Evolutionary conservation across 1,140 invertebrate species (phyloP), one percentile per base, ranked within the genome.

Genomic region (Tetramorium alpestre): DNA sequence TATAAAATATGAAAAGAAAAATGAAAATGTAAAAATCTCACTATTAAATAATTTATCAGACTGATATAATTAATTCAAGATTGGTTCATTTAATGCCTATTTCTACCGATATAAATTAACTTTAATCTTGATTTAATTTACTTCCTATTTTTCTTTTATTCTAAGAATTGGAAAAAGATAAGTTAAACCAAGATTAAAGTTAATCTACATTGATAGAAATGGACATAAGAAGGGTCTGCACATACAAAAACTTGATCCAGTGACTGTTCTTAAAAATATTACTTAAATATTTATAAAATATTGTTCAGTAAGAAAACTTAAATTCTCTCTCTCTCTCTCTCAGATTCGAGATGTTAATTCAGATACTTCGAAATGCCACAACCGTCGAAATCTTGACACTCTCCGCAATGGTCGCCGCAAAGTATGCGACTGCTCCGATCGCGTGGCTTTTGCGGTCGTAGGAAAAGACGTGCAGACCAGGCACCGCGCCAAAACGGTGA

Each of bases 401-500:
- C 41, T 33, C 41, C 69, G 67, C 25, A 28, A 84, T 18, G 56
- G n/a, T 75, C 41, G 54, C 54, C 80, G 54, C 80, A 47, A 75
- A 56, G 56, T 25, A 84, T 75, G 80, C 80, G 69, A 84, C 41
- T 54, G 64, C 56, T 81, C 16, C 47, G 69, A 84, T 84, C 69
- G 69, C 10, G 25, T 72, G 28, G 69, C 69, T 60, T 84, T 84
- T 84, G 88, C 78, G 85, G 77, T 85, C 25, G 38, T 86, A 77
- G 69, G 86, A 88, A 73, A 41, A 84, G 60, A 78, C 65, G 60
- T 49, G 77, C 76, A 84, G 67, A 18, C 65, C 73, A 89, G 85
- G 78, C 75, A 89, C n/a, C 80, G 80, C 69, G 75, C 58, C 65
- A 58, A 89, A 90, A 89, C 88, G 72, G 88, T 51, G 85, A 81